Evolutionary conservation across 2,888 invertebrate species (phyloP).

Genomic region (Oxytorus armatus): DNA sequence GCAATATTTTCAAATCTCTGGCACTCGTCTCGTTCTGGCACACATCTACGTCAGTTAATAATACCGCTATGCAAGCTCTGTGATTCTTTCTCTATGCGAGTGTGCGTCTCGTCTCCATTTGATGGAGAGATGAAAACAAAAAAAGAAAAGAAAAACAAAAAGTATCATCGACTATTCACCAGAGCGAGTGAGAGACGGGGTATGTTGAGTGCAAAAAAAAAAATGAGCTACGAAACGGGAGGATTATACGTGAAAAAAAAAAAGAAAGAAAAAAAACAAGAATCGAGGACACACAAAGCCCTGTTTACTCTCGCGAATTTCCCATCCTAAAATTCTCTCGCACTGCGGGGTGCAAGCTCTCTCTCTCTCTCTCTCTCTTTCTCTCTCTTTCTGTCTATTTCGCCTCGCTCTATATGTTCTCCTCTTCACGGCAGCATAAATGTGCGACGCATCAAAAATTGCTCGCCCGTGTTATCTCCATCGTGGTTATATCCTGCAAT

Average conservation of each 20-base stretch:
- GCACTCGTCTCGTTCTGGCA: too few species aligned
- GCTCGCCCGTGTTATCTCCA: conserved; percentile 67
- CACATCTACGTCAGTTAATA: conserved; percentile 43
- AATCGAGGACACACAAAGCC: conserved; percentile 49
- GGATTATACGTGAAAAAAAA: conserved; percentile 53
- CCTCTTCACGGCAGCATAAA: conserved; percentile 51
- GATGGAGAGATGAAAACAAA: conserved; percentile 14
- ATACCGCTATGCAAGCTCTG: conserved; percentile 40
- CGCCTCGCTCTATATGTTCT: conserved; percentile 4
- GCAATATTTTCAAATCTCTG: too few species aligned
- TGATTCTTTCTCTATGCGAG: conserved; percentile 41
- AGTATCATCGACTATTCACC: conserved; percentile 7
- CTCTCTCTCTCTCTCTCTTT: conserved; percentile 1
- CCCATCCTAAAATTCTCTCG: conserved; percentile 24
- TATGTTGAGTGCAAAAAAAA: conserved; percentile 16
- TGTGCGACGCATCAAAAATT: conserved; percentile 66
- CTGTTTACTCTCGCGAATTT: conserved; percentile 57
- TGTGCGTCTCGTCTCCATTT: conserved; percentile 24
- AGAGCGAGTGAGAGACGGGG: conserved; percentile 6
- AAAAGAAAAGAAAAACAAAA: conserved; percentile 23
- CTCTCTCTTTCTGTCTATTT: conserved; percentile 1
- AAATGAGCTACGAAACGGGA: conserved; percentile 23
- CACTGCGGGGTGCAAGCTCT: not conserved
- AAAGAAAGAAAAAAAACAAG: conserved; percentile 13
- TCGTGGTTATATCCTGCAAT: conserved; percentile 66